Evolutionary conservation across 2,797 vertebrate genomes (phyloP).

Genomic region (Danio tinwini): DNA sequence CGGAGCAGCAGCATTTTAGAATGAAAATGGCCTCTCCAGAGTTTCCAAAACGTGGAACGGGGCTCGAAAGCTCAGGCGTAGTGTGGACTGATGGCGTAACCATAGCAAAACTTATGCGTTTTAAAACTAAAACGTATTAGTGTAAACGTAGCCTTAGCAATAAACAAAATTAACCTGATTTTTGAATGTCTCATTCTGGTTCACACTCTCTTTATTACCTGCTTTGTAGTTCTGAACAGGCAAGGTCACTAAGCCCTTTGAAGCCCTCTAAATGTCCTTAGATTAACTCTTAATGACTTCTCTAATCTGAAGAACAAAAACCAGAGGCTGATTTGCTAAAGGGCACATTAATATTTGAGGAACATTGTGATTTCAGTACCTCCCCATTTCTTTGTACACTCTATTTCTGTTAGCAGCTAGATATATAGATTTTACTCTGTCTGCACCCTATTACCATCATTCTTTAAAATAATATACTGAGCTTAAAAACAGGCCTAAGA

Average conservation of each 20-base stretch:
- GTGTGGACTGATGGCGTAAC: too few relatives aligned
- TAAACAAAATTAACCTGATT: background rate
- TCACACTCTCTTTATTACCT: background rate
- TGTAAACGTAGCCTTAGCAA: conserved; percentile 5
- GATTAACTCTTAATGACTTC: conserved; percentile 7
- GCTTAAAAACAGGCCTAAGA: conserved; percentile 2
- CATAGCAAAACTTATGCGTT: too few relatives aligned
- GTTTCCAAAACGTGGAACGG: too few relatives aligned
- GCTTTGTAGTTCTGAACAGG: conserved; percentile 7
- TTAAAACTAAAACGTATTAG: too few relatives aligned
- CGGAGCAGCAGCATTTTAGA: too few relatives aligned
- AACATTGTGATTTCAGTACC: background rate
- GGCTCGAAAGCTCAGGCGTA: too few relatives aligned
- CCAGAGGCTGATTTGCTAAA: background rate
- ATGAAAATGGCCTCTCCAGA: too few relatives aligned
- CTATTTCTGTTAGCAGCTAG: background rate
- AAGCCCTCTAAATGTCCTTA: background rate
- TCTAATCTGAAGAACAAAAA: conserved; percentile 2
- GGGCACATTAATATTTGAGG: background rate
- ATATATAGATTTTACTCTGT: background rate
- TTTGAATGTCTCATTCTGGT: background rate
- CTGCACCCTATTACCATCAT: background rate
- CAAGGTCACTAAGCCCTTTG: background rate
- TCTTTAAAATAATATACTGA: background rate
- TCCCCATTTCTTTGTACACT: background rate